phyloP scores from a whole-genome alignment of 2,113 vertebrate species.

The Echinops telfairi region DNA sequence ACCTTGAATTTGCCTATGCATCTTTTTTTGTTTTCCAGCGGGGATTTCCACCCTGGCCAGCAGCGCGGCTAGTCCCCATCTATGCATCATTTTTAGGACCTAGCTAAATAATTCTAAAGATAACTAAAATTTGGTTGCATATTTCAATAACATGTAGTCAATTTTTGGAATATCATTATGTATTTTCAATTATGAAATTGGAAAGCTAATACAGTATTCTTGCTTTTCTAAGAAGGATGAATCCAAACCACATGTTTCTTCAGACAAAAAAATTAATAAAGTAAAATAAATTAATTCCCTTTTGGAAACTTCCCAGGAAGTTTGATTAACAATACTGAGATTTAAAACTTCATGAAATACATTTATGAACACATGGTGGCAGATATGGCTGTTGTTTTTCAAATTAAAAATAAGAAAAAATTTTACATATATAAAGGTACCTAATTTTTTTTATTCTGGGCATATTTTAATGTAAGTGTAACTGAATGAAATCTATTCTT shows the following conservation, averaged over 20 bases:
- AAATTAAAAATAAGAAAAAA: conserved; percentile 16
- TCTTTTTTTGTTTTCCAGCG: too few relatives aligned
- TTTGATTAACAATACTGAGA: background rate
- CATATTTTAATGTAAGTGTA: background rate
- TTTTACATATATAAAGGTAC: background rate
- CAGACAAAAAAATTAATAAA: background rate
- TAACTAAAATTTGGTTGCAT: conserved; percentile 26
- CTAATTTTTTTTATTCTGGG: conserved; percentile 1
- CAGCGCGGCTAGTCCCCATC: too few relatives aligned
- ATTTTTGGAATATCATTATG: background rate
- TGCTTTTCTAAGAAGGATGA: background rate
- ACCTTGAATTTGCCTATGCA: background rate
- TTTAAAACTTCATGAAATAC: background rate
- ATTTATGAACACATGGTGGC: background rate
- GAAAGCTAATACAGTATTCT: background rate
- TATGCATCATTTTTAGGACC: background rate
- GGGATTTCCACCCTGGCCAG: too few relatives aligned
- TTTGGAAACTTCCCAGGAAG: background rate
- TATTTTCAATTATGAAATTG: conserved; percentile 57
- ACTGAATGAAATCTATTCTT: background rate
- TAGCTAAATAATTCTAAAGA: background rate
- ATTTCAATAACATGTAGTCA: conserved; percentile 12
- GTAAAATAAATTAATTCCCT: background rate
- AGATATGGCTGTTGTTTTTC: background rate
- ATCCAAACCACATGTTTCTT: conserved; percentile 2